Base-by-base conservation (phyloP, 2,113 vertebrate genomes). In the Archilochus colubris region DNA sequence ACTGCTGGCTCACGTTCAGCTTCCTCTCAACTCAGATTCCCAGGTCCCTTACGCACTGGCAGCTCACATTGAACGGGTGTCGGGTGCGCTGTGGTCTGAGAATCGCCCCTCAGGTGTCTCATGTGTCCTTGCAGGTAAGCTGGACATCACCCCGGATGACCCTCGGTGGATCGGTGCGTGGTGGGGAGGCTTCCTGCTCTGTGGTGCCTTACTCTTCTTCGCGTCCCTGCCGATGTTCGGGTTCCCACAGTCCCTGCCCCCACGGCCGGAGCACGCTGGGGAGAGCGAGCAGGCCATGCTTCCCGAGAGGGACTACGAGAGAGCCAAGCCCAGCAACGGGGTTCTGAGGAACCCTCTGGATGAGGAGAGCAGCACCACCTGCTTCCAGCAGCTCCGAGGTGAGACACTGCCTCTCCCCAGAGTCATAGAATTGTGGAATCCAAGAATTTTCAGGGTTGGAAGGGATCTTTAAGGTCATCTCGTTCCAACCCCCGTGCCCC, bases 111-210 rank as follows among this genome's bases (percentile, higher is more conserved):
- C 28, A 97, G 11, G 1, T 1, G 1, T 14, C 3, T 11, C 57
- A 44, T 50, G 40, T 70, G n/a, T 70, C 46, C 27, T 59, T 44
- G 0, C 98, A 99, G 99, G 97, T 92, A 98, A 97, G 78, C 97
- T 99, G 97, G 97, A 98, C 97, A 99, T 99, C 95, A 99, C 98
- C 22, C 98, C 99, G 0, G 99, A 99, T 0, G 99, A 99, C 98
- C 99, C 99, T 4, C 98, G 99, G 59, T 99, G 99, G 99, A 99
- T 99, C 6, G 99, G 99, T 73, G 99, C 99, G 27, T 99, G 99
- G 99, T 99, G 99, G 99, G 99, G 98, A 4, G 99, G 99, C 96
- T 99, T 99, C 96, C 99, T 99, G 93, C 98, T 99, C 91, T 99
- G 99, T 14, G 99, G 99, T 97, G 99, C 98, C 98, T 98, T 99